Base-by-base conservation (phyloP, 2,113 vertebrate species). In the Eulemur macaco region DNA sequence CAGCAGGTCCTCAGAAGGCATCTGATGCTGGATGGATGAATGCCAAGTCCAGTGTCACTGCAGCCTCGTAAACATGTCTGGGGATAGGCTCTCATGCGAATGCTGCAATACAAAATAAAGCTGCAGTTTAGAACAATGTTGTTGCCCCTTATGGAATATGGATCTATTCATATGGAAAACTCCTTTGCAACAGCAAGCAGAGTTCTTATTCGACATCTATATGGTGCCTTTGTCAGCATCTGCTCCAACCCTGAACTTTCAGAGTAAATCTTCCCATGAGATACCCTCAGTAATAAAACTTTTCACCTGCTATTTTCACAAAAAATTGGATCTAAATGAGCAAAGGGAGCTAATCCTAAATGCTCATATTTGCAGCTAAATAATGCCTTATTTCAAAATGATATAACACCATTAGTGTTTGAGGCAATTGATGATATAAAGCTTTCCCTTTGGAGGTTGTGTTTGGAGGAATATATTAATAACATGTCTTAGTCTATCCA, bases 191-290 rank as follows among this genome's bases (percentile, higher is more conserved):
- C 52, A 54, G 52, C 27, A 66, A 94, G 64, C 71, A 54, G 25
- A 78, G 50, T 87, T 66, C 45, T 95, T 97, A 69, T 39, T 95
- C 85, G 21, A 86, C 95, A 83, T 80, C 78, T 87, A 64, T 66
- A 82, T 37, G 89, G 91, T 90, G 85, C 93, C 68, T 96, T 96
- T 93, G 86, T 94, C 84, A 97, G 87, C 85, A 89, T 94, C 66
- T 95, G 54, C 81, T 37, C 74, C 85, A 92, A 91, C 74, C 81
- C 92, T 96, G 95, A 95, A 86, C 84, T 96, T 92, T 76, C 81
- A 82, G 54, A 92, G 50, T 90, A 89, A 90, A 96, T 82, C 94
- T 94, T 95, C 86, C 93, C 92, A 64, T 0, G 74, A 94, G 94
- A 93, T 77, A 58, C 25, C 25, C 25, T 52, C 50, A 52, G 60